These are phyloP conservation scores for Ophion costatus DNA, from an alignment of 2,888 invertebrate species.

Conservation along the genomic window DNA sequence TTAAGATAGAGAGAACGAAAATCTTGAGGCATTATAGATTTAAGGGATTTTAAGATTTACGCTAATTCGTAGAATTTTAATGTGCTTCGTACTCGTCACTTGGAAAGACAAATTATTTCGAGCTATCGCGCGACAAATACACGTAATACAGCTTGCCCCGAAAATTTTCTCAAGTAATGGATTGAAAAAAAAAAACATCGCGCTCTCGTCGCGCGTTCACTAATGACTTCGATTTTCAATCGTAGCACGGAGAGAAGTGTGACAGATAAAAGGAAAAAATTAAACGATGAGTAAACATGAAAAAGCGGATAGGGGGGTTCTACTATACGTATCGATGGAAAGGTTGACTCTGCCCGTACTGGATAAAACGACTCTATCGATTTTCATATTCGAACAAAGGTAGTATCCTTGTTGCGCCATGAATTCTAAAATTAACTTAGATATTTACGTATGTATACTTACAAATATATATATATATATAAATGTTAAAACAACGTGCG, in stretches of 20 bases:
- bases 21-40: slow-evolving; percentile 73
- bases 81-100: slow-evolving; percentile 43
- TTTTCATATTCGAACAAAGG: slow-evolving; percentile 9
- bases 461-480: slow-evolving; percentile 26
- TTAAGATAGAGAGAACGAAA: slow-evolving; percentile 16
- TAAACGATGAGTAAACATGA: background rate
- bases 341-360: slow-evolving; percentile 48
- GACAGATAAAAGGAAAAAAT: background rate
- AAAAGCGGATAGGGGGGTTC: background rate
- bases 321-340: slow-evolving; percentile 11
- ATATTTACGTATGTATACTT: slow-evolving; percentile 1
- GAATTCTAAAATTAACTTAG: slow-evolving; percentile 27
- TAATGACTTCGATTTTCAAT: slow-evolving; percentile 7
- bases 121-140: background rate
- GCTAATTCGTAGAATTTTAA: slow-evolving; percentile 49
- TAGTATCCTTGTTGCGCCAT: slow-evolving; percentile 2
- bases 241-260: background rate
- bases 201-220: background rate
- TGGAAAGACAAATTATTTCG: background rate
- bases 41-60: slow-evolving; percentile 62
- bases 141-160: background rate
- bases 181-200: background rate
- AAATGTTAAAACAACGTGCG: slow-evolving; percentile 5
- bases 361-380: slow-evolving; percentile 63
- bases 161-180: background rate